Evolutionary conservation across 2,113 vertebrate genomes (phyloP), one percentile per base, ranked within the genome.

Genomic region (Arizona elegans): DNA sequence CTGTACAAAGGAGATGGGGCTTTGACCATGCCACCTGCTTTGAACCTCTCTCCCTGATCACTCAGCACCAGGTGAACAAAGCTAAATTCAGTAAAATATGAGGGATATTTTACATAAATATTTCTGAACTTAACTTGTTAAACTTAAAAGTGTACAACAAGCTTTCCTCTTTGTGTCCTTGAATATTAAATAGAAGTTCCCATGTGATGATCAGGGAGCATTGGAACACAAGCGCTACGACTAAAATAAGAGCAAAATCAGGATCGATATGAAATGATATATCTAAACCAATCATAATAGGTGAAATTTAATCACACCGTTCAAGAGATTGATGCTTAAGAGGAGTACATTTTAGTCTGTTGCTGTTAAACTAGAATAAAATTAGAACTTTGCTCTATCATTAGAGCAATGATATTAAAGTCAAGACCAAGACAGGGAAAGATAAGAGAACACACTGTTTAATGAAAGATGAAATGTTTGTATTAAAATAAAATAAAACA

Each of bases 281-380:
- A 81, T 81, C 70, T 81, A 65, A 65, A 38, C 38, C 55, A 91
- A 94, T 58, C 1, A 86, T 90, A 95, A 94, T 95, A 92, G 86
- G 86, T 95, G 92, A 93, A 93, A 1, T 6, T 75, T 50, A 50
- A 86, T 59, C 47, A 93, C 90, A 92, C 91, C 86, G 90, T 96
- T 96, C 93, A 92, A 89, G 91, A 95, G 92, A 94, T 93, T 91
- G 96, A 47, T 94, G 90, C 10, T 94, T 96, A 95, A 87, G 59
- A 93, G 92, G 56, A 90, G 93, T 88, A 91, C 85, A 97, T 94
- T 96, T 96, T 95, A 96, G 91, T 95, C 95, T 90, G 93, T 94
- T 96, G 95, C 89, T 94, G 92, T 92, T 95, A 95, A 97, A 96
- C 93, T 95, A 93, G 91, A 92, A 94, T 94, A 95, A 96, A 97